phyloP scores from a whole-genome alignment of 2,113 vertebrate genomes.

The Anser brachyrhynchus region DNA sequence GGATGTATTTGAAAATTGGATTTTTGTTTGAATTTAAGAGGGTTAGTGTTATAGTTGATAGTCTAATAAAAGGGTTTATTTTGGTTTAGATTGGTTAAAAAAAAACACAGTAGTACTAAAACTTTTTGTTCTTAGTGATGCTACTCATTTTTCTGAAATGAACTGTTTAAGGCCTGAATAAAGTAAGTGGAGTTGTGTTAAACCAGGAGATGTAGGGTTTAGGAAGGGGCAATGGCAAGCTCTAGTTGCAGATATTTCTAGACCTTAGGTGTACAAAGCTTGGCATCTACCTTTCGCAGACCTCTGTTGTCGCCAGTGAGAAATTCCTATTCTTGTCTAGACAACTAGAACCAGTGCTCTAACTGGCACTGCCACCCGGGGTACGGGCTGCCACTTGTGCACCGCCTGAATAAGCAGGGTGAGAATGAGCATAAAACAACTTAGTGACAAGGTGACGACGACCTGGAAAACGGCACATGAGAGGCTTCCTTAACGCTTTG shows the following conservation, averaged over 20 bases:
- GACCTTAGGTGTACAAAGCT: not conserved
- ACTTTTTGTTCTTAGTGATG: not conserved
- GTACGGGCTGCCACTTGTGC: not conserved
- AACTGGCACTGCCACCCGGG: not conserved
- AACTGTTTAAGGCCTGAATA: not conserved
- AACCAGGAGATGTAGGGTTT: not conserved
- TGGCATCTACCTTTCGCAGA: not conserved
- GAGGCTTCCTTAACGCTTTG: not conserved
- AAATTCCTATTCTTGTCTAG: not conserved
- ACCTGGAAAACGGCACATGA: not conserved
- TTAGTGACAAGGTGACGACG: not conserved
- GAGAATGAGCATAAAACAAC: not conserved
- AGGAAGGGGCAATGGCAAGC: not conserved
- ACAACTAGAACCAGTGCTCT: not conserved
- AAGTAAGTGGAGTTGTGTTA: not conserved
- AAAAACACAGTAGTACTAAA: not conserved
- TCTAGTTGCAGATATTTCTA: not conserved
- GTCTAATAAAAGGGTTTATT: not conserved
- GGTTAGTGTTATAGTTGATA: not conserved
- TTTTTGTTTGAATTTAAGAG: not conserved
- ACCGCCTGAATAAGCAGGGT: not conserved
- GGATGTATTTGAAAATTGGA: not conserved
- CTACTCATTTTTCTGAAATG: no score
- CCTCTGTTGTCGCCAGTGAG: not conserved
- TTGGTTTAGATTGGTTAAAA: not conserved